Conservation (phyloP, 2,888 invertebrate genomes). For the Alloplasta piceator region DNA sequence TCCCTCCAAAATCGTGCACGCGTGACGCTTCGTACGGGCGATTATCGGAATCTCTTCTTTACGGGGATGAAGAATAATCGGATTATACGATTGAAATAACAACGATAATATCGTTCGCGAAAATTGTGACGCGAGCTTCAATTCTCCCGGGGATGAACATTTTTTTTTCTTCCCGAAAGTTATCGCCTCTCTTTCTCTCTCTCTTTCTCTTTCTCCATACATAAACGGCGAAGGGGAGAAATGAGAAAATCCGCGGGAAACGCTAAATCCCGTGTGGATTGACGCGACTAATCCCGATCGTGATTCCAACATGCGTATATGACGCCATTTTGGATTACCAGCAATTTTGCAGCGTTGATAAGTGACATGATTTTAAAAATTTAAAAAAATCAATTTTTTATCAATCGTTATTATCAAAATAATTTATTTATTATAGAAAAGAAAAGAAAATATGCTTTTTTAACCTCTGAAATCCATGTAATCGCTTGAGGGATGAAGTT, state of each 20-base stretch:
- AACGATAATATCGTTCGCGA: slow-evolving; percentile 46
- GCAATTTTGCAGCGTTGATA: no score
- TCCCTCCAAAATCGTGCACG: slow-evolving; percentile 28
- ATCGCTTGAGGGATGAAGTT: no score
- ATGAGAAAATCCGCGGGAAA: slow-evolving; percentile 14
- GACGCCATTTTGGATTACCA: no score
- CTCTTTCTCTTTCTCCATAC: neutral
- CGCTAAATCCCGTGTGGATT: slow-evolving; percentile 26
- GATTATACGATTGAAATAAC: slow-evolving; percentile 57
- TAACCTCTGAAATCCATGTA: no score
- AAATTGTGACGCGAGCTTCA: neutral
- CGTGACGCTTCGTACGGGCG: slow-evolving; percentile 23
- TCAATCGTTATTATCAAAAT: no score
- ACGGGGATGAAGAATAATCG: slow-evolving; percentile 46
- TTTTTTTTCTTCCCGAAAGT: no score
- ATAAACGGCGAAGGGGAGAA: slow-evolving; percentile 4
- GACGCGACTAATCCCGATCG: slow-evolving; percentile 46
- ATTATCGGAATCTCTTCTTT: slow-evolving; percentile 25
- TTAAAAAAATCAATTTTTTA: no score
- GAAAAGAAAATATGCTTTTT: no score
- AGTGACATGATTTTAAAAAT: no score
- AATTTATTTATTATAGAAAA: no score
- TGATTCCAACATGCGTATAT: no score
- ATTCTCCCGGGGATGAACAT: neutral
- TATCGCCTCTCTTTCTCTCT: no score